These are phyloP conservation scores for Kryptopterus vitreolus DNA, from an alignment of 2,797 vertebrate species.

Conservation along the genomic window DNA sequence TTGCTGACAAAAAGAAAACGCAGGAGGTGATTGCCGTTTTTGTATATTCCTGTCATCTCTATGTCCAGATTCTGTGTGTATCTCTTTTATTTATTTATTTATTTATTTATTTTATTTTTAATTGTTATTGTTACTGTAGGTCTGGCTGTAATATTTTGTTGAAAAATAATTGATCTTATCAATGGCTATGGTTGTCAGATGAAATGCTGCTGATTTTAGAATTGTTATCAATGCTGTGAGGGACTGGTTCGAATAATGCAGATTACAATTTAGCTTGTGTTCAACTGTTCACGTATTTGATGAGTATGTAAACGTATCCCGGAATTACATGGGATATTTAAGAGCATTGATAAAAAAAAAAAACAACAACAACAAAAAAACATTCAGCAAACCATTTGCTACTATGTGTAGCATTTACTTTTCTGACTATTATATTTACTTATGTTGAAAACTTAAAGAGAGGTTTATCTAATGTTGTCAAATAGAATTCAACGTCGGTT, in stretches of 20 bases:
- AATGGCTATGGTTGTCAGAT: constrained; percentile 73
- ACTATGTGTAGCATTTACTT: constrained; percentile 64
- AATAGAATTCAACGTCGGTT: constrained; percentile 76
- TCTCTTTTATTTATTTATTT: constrained; percentile 60
- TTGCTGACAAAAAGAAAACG: constrained; percentile 57
- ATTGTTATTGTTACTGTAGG: constrained; percentile 72
- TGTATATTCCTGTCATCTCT: constrained; percentile 80
- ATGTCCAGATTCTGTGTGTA: constrained; percentile 77
- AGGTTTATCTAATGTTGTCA: constrained; percentile 75
- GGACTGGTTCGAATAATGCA: constrained; percentile 73
- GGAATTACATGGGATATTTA: constrained; percentile 65
- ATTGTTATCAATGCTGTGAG: constrained; percentile 70
- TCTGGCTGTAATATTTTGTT: constrained; percentile 77
- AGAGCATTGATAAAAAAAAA: constrained; percentile 62
- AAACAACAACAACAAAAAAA: no score
- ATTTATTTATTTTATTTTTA: constrained; percentile 64
- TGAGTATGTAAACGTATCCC: constrained; percentile 66
- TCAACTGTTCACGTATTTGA: constrained; percentile 75
- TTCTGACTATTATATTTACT: constrained; percentile 65
- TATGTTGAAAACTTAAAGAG: constrained; percentile 69
- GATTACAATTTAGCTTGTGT: constrained; percentile 74
- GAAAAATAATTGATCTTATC: constrained; percentile 72
- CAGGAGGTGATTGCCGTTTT: constrained; percentile 78
- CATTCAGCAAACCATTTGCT: constrained; percentile 64
- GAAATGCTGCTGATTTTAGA: constrained; percentile 77